Base-by-base conservation (phyloP, 1,140 invertebrate species). In the Sycophila sp. region DNA sequence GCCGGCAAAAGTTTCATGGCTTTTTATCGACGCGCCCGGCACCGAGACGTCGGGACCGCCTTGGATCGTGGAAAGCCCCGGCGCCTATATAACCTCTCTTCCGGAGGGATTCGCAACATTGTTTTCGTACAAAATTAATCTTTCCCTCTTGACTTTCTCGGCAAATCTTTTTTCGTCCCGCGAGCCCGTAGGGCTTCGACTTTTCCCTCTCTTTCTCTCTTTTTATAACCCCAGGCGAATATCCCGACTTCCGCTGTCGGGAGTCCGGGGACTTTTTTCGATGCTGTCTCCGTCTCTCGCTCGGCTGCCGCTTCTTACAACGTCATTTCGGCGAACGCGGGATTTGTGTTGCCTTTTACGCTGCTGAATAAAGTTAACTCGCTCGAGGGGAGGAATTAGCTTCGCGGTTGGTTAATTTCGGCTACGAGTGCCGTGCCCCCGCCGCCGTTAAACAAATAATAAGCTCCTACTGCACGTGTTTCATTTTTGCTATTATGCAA, bases 61-160 rank as follows among this genome's bases (percentile, higher is more conserved):
- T 38, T 56, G 30, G 38, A 51, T 40, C 53, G n/a, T n/a, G n/a
- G n/a, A n/a, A n/a, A 22, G 45, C 13, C 42, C 47, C 59, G 59
- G 6, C 13, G 38, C n/a, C n/a, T n/a, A n/a, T n/a, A n/a, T n/a
- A n/a, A 58, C 53, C 63, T 56, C 58, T 58, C 55, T 58, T 58
- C 40, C n/a, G 53, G 51, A 51, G 34, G 22, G 32, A 30, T 55
- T 62, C 38, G 62, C 53, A 66, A 67, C 70, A 59, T 55, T 72
- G 70, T 72, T 62, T 67, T 72, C 56, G 6, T 67, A 67, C 34
- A 55, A 66, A 72, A 72, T 72, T 72, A 72, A 72, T 63, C 64
- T 62, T 15, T 59, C 30, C 3, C 68, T 15, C 22, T 47, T 24
- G 24, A 32, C 42, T 22, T 6, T 40, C n/a, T 10, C 53, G 19